Conservation (phyloP, 2,797 vertebrate genomes). For the Knipowitschia caucasica region DNA sequence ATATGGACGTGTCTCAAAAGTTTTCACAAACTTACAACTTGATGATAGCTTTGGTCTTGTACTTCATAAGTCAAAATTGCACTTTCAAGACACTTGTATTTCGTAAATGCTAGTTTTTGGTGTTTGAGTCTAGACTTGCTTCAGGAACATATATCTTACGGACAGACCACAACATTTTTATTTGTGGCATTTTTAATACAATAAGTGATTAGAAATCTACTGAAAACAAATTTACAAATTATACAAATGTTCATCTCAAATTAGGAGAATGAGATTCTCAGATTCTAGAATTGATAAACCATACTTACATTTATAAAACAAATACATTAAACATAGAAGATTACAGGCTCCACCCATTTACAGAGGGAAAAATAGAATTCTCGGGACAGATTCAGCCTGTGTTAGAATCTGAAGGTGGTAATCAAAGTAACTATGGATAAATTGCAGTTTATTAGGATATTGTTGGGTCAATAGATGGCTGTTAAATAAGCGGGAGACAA, state of each 20-base stretch:
- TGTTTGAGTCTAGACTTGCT: conserved; percentile 1
- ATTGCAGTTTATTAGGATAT: no score
- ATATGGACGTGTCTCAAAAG: conserved; percentile 33
- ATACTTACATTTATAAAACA: neutral
- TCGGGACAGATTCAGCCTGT: no score
- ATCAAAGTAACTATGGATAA: no score
- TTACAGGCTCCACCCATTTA: neutral
- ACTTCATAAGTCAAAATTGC: conserved; percentile 3
- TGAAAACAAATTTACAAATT: no score
- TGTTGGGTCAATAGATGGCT: no score
- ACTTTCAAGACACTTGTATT: conserved; percentile 16
- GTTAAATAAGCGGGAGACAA: no score
- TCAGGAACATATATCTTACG: conserved; percentile 4
- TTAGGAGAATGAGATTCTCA: neutral
- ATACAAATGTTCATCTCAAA: neutral
- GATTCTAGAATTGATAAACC: neutral
- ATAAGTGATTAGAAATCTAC: no score
- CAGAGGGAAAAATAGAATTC: neutral
- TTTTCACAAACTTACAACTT: conserved; percentile 23
- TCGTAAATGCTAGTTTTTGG: conserved; percentile 8
- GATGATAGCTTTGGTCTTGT: conserved; percentile 20
- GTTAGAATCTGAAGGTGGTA: no score
- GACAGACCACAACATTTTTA: neutral
- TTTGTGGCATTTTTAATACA: no score
- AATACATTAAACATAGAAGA: neutral